phyloP scores from a whole-genome alignment of 2,797 vertebrate species.

The Tadarida brasiliensis region DNA sequence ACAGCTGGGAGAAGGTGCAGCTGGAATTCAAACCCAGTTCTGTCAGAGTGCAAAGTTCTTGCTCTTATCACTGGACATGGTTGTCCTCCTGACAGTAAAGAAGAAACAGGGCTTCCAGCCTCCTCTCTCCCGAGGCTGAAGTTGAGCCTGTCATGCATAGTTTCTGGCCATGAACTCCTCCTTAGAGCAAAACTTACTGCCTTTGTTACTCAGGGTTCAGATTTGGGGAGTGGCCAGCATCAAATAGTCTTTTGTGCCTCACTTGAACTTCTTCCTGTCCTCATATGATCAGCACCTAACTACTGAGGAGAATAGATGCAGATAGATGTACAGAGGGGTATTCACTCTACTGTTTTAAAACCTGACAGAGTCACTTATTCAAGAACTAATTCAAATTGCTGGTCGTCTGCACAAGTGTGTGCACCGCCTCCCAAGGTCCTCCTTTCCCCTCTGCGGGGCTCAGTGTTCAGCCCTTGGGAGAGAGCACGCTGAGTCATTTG shows the following conservation, averaged over 20 bases:
- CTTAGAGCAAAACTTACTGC: not conserved
- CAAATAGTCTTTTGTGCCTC: not conserved
- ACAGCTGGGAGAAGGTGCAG: not conserved
- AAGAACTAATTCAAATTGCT: not conserved
- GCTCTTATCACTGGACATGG: not conserved
- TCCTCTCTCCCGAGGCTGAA: not conserved
- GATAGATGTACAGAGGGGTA: not conserved
- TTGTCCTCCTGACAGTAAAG: not conserved
- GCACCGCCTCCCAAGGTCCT: not conserved
- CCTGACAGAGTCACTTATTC: not conserved
- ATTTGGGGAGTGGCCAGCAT: not conserved
- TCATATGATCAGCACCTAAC: not conserved
- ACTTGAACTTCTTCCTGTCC: not conserved
- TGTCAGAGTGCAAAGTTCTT: not conserved
- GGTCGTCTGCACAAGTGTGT: not conserved
- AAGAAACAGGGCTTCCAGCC: not conserved
- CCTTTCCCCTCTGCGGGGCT: not conserved
- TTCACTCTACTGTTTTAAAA: not conserved
- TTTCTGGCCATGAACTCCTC: not conserved
- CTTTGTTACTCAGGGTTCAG: not conserved
- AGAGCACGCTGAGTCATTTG: not conserved
- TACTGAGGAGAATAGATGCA: not conserved
- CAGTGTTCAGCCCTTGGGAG: not conserved
- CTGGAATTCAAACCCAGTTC: not conserved
- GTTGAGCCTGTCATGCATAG: not conserved